Evolutionary conservation across 2,888 invertebrate genomes (phyloP).

Genomic region (Plemyria rubiginata): DNA sequence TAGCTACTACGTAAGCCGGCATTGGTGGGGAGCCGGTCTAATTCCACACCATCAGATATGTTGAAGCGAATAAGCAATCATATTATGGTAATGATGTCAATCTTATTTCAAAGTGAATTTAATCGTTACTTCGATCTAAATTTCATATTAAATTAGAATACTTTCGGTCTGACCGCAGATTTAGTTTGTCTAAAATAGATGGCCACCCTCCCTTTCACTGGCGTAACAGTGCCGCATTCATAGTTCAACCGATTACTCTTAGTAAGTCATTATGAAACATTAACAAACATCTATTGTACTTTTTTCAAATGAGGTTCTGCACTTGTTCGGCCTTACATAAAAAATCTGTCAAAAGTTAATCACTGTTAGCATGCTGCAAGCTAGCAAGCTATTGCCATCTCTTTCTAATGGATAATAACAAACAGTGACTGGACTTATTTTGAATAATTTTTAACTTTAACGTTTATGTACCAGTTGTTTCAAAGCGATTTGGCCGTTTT

Average conservation of each 20-base stretch:
- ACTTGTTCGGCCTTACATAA: conserved; percentile 16
- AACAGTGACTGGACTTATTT: too few species aligned
- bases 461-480: neutral
- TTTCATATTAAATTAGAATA: conserved; percentile 5
- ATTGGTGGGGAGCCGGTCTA: too few species aligned
- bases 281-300: conserved; percentile 45
- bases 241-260: conserved; percentile 55
- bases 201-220: conserved; percentile 82
- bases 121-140: neutral
- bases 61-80: too few species aligned
- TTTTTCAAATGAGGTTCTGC: conserved; percentile 39
- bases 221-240: conserved; percentile 67
- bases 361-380: too few species aligned
- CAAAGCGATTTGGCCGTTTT: conserved; percentile 28
- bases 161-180: conserved; percentile 48
- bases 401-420: too few species aligned
- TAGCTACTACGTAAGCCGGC: too few species aligned
- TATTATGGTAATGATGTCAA: too few species aligned
- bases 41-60: too few species aligned
- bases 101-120: neutral
- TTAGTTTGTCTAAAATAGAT: conserved; percentile 74
- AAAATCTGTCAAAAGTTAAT: too few species aligned
- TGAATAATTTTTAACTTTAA: too few species aligned
- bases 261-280: conserved; percentile 43
- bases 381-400: too few species aligned